Conservation (phyloP, 2,888 invertebrate genomes). For the Agrilus mali region DNA sequence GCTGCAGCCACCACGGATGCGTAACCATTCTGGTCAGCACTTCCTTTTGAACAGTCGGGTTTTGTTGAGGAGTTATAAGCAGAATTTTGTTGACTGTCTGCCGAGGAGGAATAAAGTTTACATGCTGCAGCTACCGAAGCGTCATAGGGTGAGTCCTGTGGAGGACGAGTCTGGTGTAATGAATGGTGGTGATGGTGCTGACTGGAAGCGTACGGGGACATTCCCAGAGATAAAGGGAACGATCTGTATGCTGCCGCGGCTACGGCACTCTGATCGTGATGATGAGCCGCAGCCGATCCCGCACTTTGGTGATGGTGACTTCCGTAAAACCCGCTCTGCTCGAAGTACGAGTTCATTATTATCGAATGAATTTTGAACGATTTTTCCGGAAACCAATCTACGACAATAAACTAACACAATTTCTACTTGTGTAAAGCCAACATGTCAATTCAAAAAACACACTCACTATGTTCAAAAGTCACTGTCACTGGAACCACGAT, state of each 20-base stretch:
- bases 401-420: no score
- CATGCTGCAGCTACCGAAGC: conserved; percentile 78
- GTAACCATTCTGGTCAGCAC: conserved; percentile 47
- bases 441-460: no score
- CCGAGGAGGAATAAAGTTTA: conserved; percentile 60
- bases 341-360: conserved; percentile 91
- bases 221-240: conserved; percentile 74
- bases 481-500: no score
- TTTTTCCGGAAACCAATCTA: conserved; percentile 11
- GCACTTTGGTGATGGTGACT: conserved; percentile 76
- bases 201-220: conserved; percentile 67
- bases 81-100: conserved; percentile 45
- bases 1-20: conserved; percentile 58
- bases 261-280: conserved; percentile 59
- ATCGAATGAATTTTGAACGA: conserved; percentile 23
- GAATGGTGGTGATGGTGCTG: conserved; percentile 65
- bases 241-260: conserved; percentile 64
- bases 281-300: conserved; percentile 44
- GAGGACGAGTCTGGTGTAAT: conserved; percentile 62
- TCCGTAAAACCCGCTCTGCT: conserved; percentile 92
- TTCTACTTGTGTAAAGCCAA: no score
- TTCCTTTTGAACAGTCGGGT: conserved; percentile 64
- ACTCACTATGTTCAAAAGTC: no score
- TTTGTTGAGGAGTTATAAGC: conserved; percentile 47
- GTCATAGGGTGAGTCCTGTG: conserved; percentile 85